Base-by-base conservation (phyloP, 2,888 invertebrate species). In the Cephus spinipes region DNA sequence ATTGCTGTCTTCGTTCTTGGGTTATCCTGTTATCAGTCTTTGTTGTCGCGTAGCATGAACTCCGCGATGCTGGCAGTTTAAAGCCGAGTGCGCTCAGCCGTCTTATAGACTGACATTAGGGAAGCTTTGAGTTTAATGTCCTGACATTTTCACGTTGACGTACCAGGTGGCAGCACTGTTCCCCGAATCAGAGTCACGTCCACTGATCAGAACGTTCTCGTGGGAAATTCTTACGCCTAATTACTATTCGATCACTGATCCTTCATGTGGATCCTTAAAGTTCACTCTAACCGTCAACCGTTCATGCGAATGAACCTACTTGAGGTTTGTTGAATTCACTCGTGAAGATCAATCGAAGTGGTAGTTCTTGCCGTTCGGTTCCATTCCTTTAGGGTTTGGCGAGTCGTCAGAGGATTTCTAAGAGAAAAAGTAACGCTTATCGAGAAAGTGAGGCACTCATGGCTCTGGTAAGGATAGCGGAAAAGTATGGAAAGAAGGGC, bases 51-150 rank as follows among this genome's bases (percentile, higher is more conserved):
- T 55, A 9, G 9, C 23, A 23, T 15, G 23, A 9, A 55, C 55
- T 55, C 2, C 23, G 15, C 15, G 4, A 15, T 40, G 12, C 15
- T 4, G 23, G 9, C 9, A 23, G 9, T 23, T 55, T 55, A 0
- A 23, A 30, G 75, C 76, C 34, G 77, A 69, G 78, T 78, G 79
- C 80, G 80, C 68, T 75, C 77, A 80, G 76, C 75, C 85, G 80
- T 82, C 79, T 81, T 79, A 83, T 83, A 76, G 80, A 81, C 79
- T 80, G 85, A 83, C 83, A 84, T 83, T 85, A 81, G 69, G 74
- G 68, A 79, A 35, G 74, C 55, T 23, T 55, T 9, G 55, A 82
- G 79, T 80, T 80, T 82, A 85, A 84, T 81, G 82, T 83, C 80
- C 74, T 73, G 79, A 81, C 81, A 80, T 85, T 85, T 84, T 79